Evolutionary conservation across 2,113 vertebrate genomes (phyloP).

Genomic region (Bungarus multicinctus): DNA sequence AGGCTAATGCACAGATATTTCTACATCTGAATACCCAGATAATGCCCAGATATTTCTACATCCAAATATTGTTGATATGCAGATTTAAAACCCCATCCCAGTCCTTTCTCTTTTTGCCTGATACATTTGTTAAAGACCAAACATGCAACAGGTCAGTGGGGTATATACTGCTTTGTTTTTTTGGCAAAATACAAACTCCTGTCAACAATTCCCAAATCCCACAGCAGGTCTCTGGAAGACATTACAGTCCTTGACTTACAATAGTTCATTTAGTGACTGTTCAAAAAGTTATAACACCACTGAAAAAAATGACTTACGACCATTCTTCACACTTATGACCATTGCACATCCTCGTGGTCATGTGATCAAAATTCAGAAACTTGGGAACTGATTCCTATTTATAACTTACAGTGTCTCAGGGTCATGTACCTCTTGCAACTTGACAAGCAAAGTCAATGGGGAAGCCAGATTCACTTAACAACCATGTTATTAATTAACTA

Average conservation of each 20-base stretch:
- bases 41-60: not conserved
- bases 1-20: not conserved
- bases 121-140: not conserved
- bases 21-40: not conserved
- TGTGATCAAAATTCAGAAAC: not conserved
- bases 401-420: not conserved
- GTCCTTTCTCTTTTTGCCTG: not conserved
- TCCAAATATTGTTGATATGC: not conserved
- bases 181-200: not conserved
- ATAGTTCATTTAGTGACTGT: not conserved
- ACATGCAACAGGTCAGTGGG: not conserved
- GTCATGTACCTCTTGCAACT: not conserved
- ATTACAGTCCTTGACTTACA: not conserved
- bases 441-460: not conserved
- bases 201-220: not conserved
- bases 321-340: not conserved
- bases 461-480: not conserved
- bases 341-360: not conserved
- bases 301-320: not conserved
- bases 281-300: not conserved
- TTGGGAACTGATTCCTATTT: not conserved
- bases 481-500: no score
- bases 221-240: not conserved
- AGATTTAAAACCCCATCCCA: not conserved
- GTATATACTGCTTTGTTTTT: not conserved